These are phyloP conservation scores for Rhaphigaster nebulosa DNA, from an alignment of 2,888 invertebrate species.

Conservation along the genomic window DNA sequence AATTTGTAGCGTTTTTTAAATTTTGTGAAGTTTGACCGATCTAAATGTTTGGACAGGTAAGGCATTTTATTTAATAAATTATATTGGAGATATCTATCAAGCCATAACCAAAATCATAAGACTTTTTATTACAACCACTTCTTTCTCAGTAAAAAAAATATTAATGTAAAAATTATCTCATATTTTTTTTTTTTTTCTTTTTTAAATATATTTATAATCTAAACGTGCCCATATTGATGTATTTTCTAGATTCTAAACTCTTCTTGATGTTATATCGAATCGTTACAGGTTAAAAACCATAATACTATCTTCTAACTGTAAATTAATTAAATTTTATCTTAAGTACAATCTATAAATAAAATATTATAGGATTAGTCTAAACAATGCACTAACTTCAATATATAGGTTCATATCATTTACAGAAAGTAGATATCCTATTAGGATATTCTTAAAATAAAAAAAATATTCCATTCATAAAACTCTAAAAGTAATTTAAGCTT, in stretches of 20 bases:
- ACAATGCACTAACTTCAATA: constrained; percentile 3
- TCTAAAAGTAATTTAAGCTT: constrained; percentile 35
- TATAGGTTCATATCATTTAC: constrained; percentile 17
- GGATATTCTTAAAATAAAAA: constrained; percentile 33
- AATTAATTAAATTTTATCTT: constrained; percentile 11
- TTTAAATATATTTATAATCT: constrained; percentile 21
- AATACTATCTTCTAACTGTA: constrained; percentile 10
- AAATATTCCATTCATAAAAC: not conserved
- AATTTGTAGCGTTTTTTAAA: too few relatives aligned
- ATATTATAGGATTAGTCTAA: constrained; percentile 21
- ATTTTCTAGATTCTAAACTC: not conserved
- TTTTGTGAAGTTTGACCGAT: too few relatives aligned
- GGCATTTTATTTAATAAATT: too few relatives aligned
- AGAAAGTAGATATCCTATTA: not conserved
- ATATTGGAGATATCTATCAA: too few relatives aligned
- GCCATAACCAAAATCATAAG: too few relatives aligned
- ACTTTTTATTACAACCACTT: constrained; percentile 26
- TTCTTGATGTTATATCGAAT: not conserved
- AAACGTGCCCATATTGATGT: not conserved
- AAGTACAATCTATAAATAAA: constrained; percentile 43
- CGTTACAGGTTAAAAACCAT: not conserved
- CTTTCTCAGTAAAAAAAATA: constrained; percentile 39
- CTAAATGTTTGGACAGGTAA: too few relatives aligned
- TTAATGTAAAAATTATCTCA: constrained; percentile 43
- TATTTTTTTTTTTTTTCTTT: too few relatives aligned